phyloP scores from a whole-genome alignment of 2,888 invertebrate species.

The Andrena fulva region DNA sequence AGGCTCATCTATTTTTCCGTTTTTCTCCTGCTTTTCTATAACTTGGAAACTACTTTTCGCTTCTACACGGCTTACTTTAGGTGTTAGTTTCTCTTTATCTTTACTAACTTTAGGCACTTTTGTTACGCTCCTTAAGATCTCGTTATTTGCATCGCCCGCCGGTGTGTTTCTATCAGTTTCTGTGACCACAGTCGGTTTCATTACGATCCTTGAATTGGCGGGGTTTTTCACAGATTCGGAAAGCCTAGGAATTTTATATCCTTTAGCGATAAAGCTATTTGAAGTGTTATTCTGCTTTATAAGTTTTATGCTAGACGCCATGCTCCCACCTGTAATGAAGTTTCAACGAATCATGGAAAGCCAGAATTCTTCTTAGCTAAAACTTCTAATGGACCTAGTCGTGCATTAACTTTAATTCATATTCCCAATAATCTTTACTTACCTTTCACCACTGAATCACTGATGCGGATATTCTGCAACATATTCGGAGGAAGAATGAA shows the following conservation, averaged over 20 bases:
- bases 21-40: neutral
- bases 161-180: constrained; percentile 1
- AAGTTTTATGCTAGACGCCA: neutral
- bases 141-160: constrained; percentile 1
- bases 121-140: constrained; percentile 15
- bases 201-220: constrained; percentile 13
- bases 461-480: constrained; percentile 57
- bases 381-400: neutral
- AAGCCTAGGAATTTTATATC: neutral
- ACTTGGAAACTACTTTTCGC: constrained; percentile 1
- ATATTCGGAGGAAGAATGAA: constrained; percentile 60
- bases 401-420: neutral
- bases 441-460: constrained; percentile 38
- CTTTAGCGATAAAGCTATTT: constrained; percentile 1
- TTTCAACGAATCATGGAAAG: constrained; percentile 14
- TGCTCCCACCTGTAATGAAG: constrained; percentile 20
- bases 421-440: constrained; percentile 7
- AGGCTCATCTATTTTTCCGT: constrained; percentile 1
- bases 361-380: neutral
- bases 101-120: constrained; percentile 43
- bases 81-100: constrained; percentile 15
- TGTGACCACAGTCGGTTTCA: constrained; percentile 18
- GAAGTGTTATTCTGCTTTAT: constrained; percentile 12
- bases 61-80: constrained; percentile 1
- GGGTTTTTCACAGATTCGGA: neutral